phyloP scores from a whole-genome alignment of 2,888 invertebrate genomes.

The Zygothrica quintamaculata region DNA sequence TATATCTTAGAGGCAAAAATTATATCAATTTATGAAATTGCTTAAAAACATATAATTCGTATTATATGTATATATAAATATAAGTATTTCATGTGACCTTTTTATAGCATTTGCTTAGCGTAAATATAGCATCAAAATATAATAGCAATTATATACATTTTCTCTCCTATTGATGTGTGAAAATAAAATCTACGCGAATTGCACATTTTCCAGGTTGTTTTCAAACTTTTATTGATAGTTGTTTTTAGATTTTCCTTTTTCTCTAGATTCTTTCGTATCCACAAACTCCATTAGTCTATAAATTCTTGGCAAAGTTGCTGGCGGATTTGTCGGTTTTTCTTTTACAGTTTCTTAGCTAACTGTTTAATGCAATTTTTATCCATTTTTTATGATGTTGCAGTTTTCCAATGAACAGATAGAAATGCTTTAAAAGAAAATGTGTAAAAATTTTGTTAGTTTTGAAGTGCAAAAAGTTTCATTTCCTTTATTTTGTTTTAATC shows the following conservation, averaged over 20 bases:
- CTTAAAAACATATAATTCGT: constrained; percentile 8
- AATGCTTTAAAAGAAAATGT: neutral
- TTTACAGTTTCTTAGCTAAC: constrained; percentile 9
- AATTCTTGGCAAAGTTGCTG: constrained; percentile 42
- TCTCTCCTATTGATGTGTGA: neutral
- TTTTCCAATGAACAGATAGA: neutral
- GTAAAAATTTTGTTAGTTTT: constrained; percentile 3
- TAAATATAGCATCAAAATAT: too few relatives aligned
- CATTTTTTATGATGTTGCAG: constrained; percentile 22
- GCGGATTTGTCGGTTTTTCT: constrained; percentile 15
- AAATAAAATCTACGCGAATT: constrained; percentile 10
- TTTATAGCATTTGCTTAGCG: too few relatives aligned
- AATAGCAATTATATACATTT: too few relatives aligned
- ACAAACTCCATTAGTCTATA: constrained; percentile 60
- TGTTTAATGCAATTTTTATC: constrained; percentile 25
- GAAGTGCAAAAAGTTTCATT: neutral
- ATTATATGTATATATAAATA: too few relatives aligned
- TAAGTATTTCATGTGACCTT: neutral
- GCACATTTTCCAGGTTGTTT: constrained; percentile 9
- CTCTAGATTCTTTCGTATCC: constrained; percentile 18
- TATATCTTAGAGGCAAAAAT: constrained; percentile 15
- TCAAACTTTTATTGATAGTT: neutral
- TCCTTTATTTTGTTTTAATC: constrained; percentile 8
- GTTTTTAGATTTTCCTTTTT: neutral
- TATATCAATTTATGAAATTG: constrained; percentile 37